Conservation (phyloP, 2,888 invertebrate genomes). For the Apotomis betuletana region DNA sequence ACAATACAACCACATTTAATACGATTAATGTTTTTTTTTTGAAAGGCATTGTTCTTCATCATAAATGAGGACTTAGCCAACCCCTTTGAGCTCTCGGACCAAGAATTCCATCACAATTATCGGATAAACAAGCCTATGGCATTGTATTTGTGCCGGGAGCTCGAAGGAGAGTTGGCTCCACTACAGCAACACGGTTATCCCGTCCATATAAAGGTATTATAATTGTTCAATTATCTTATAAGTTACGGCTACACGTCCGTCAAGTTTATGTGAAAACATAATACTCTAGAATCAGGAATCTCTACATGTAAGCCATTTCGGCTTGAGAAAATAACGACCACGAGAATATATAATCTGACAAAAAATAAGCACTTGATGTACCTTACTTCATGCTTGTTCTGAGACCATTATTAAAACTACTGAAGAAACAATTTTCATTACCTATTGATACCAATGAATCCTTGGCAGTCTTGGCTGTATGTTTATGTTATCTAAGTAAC, state of each 20-base stretch:
- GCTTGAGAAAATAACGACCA: background rate
- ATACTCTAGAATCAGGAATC: no score
- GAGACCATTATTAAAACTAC: no score
- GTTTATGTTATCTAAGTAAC: no score
- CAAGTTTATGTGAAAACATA: background rate
- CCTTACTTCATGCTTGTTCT: no score
- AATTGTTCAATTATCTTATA: background rate
- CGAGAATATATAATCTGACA: background rate
- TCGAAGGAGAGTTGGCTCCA: slow-evolving; percentile 3
- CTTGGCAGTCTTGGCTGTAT: no score
- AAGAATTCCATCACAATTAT: background rate
- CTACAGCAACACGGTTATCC: background rate
- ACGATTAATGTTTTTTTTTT: background rate
- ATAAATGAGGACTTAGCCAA: background rate
- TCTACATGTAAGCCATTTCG: no score
- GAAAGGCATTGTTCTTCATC: background rate
- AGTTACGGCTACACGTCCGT: no score
- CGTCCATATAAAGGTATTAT: background rate
- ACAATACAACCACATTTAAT: background rate
- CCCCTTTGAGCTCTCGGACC: background rate
- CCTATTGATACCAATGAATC: no score
- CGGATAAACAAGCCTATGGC: slow-evolving; percentile 14
- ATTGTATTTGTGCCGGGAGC: slow-evolving; percentile 5
- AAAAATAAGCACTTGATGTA: no score
- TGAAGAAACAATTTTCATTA: no score